These are phyloP conservation scores for Chironomus striatipennis DNA, from an alignment of 1,140 invertebrate species.

Conservation along the genomic window DNA sequence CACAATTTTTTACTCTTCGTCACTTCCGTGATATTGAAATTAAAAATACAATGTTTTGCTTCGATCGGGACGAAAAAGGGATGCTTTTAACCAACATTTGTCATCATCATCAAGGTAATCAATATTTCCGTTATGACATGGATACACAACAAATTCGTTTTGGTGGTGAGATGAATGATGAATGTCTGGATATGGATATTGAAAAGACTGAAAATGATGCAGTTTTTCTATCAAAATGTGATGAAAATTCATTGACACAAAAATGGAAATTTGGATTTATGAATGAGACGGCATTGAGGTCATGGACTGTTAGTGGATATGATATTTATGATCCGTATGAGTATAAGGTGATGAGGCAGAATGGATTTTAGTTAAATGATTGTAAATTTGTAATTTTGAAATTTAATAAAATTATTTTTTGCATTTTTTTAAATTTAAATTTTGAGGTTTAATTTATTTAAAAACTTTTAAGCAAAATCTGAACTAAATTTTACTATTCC, in stretches of 20 bases:
- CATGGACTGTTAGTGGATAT: background rate
- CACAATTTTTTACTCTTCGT: conserved; percentile 39
- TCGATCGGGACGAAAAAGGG: conserved; percentile 56
- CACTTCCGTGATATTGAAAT: conserved; percentile 66
- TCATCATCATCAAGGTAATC: conserved; percentile 66
- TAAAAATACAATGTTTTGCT: conserved; percentile 54
- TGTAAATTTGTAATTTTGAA: no score
- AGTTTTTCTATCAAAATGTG: conserved; percentile 63
- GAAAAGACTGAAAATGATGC: conserved; percentile 36
- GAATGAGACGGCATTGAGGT: conserved; percentile 48
- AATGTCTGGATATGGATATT: conserved; percentile 56
- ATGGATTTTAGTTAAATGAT: no score
- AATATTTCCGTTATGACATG: conserved; percentile 66
- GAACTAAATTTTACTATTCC: no score
- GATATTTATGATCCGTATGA: background rate
- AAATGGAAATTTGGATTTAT: conserved; percentile 66
- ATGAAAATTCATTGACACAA: conserved; percentile 56
- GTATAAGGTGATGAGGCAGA: no score
- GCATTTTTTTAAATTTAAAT: no score
- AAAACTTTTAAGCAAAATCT: no score
- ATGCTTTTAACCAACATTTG: conserved; percentile 64
- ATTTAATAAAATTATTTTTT: no score
- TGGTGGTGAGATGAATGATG: conserved; percentile 49
- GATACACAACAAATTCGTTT: conserved; percentile 59
- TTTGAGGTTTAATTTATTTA: no score